Evolutionary conservation across 2,113 vertebrate genomes (phyloP), one percentile per base, ranked within the genome.

Genomic region (Hypanus sabinus): DNA sequence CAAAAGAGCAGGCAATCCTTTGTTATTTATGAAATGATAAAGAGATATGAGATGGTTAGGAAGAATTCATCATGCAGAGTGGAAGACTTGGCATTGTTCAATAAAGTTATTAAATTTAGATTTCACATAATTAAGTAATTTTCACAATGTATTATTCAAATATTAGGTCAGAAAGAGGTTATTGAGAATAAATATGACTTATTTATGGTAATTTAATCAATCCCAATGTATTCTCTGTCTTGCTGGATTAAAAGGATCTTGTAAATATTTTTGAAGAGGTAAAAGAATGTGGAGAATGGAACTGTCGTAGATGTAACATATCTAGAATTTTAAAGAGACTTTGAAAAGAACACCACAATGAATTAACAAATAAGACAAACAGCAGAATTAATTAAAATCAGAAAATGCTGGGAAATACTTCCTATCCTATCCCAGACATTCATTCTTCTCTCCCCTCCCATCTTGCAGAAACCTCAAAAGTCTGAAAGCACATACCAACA

Each of bases 221-320:
- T 91, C 62, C 65, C 70, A 91, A 91, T 91, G 30, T 14, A 91
- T 91, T 91, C 16, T 70, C 33, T 16, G 88, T 4, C 65, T 65
- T 70, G 9, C n/a, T 91, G 70, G 88, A 91, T 91, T 70, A 70
- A 91, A 38, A 70, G 46, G 65, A n/a, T 16, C 70, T 90, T 83
- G 80, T 83, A 24, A 85, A 85, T 2, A 10, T 9, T 80, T 70
- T 73, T 24, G 22, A 73, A 73, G 71, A 73, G 71, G 71, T 73
- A 73, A 73, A 5, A 73, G 71, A 73, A 20, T 22, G 68, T 70
- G 0, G 18, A 73, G 18, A 73, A 73, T 24, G 71, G 16, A 24
- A 73, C 18, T 20, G 71, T 24, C 5, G 16, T 73, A 27, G 71
- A 73, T 73, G 71, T 20, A 73, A 73, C 16, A 0, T 70, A 70